Base-by-base conservation (phyloP, 2,797 vertebrate genomes). In the Esox lucius region DNA sequence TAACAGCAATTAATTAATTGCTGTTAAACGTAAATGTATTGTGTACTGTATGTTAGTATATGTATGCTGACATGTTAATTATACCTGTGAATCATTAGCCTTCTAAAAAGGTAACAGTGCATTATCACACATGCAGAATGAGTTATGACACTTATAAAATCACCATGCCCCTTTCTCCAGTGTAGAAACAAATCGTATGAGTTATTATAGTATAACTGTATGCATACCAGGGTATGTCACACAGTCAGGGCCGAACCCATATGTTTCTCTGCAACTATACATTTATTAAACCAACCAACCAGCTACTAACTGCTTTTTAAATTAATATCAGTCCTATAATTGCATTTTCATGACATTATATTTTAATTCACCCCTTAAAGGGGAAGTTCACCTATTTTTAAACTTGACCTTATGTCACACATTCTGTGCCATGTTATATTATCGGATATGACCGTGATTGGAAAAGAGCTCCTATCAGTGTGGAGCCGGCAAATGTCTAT, bases 321-420 rank as follows among this genome's bases (percentile, higher is more conserved):
- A 15, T 51, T 5, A 61, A 68, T 12, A 59, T 19, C n/a, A 59
- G 24, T 69, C 16, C 22, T 19, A 17, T 61, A 46, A 68, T 19
- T 68, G n/a, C 33, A 42, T 56, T 74, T 75, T 68, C 19, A 59
- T 56, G 51, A 39, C 51, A 69, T 31, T n/a, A 59, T 68, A 59
- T 65, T 62, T 76, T 46, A 62, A 62, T 5, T 72, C 12, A 31
- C 56, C 75, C 79, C 31, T 75, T 75, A 66, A 70, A 42, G 39
- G 39, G 5, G 5, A 42, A 42, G 9, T 42, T 6, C 2, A 42
- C 39, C 5, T 42, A 1, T 42, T 42, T 42, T 42, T 42, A 31
- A 9, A 39, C 35, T 42, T 42, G 39, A 42, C 1, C 39, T 42
- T 42, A 42, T 7, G 5, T 6, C 5, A 42, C 9, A 42, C 5